Conservation (phyloP, 1,140 invertebrate species). For the Eumaeus atala region DNA sequence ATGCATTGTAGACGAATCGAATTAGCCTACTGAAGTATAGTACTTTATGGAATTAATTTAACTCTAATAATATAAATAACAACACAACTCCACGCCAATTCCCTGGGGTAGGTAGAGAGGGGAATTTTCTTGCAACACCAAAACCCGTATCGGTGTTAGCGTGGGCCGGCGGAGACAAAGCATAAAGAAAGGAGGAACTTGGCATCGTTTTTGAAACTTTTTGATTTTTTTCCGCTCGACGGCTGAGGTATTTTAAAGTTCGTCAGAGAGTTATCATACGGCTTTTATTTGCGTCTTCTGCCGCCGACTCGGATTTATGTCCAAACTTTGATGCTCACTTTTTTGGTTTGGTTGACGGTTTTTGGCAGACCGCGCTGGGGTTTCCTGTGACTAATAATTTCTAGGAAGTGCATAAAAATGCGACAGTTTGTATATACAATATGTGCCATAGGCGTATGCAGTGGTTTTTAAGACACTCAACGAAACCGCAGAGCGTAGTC, state of each 20-base stretch:
- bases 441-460: too few species aligned
- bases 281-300: constrained; percentile 13
- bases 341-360: background rate
- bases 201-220: constrained; percentile 35
- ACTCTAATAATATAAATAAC: too few species aligned
- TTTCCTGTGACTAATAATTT: background rate
- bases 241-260: constrained; percentile 23
- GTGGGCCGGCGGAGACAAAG: constrained; percentile 25
- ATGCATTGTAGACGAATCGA: too few species aligned
- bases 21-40: too few species aligned
- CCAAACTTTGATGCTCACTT: background rate
- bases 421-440: too few species aligned
- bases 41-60: too few species aligned
- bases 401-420: too few species aligned
- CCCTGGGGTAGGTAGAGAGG: too few species aligned
- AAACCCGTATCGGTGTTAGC: constrained; percentile 8
- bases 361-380: background rate
- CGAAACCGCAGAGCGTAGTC: too few species aligned
- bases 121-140: too few species aligned
- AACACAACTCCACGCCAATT: too few species aligned
- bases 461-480: too few species aligned
- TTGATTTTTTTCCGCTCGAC: constrained; percentile 33
- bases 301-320: background rate
- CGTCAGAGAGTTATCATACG: constrained; percentile 14
- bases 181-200: constrained; percentile 32